These are phyloP conservation scores for Zaprionus camerounensis DNA, from an alignment of 1,140 invertebrate species.

Conservation along the genomic window DNA sequence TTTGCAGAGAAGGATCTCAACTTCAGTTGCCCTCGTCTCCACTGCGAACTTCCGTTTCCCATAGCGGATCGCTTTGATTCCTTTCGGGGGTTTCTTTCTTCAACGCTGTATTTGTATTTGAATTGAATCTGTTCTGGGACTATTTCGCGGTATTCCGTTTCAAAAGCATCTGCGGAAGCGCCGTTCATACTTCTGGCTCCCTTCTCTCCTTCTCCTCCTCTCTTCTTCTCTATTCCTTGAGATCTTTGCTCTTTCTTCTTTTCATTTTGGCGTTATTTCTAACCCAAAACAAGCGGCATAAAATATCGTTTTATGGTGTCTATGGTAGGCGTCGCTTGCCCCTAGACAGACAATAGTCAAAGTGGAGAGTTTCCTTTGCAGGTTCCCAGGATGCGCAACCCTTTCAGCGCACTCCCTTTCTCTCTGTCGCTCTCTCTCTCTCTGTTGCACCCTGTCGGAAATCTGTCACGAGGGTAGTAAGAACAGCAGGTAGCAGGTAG, in stretches of 20 bases:
- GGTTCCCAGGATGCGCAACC: slow-evolving; percentile 46
- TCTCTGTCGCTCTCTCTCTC: neutral
- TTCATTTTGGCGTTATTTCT: slow-evolving; percentile 41
- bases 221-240: too few species aligned
- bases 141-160: slow-evolving; percentile 24
- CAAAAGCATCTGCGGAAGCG: slow-evolving; percentile 44
- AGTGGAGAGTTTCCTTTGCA: slow-evolving; percentile 7
- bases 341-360: slow-evolving; percentile 26
- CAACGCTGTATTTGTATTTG: neutral
- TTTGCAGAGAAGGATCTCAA: neutral
- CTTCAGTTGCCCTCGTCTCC: neutral
- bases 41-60: slow-evolving; percentile 42
- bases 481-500: slow-evolving; percentile 17
- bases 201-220: neutral
- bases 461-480: slow-evolving; percentile 41
- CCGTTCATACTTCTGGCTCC: neutral
- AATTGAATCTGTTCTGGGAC: neutral
- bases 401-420: slow-evolving; percentile 3
- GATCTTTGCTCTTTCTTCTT: neutral
- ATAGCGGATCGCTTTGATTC: slow-evolving; percentile 22
- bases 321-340: neutral
- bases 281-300: slow-evolving; percentile 44
- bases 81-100: neutral
- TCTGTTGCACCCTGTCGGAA: slow-evolving; percentile 40
- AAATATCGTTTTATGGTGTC: slow-evolving; percentile 11